These are phyloP conservation scores for Vanessa cardui DNA, from an alignment of 2,888 invertebrate species.

Conservation along the genomic window DNA sequence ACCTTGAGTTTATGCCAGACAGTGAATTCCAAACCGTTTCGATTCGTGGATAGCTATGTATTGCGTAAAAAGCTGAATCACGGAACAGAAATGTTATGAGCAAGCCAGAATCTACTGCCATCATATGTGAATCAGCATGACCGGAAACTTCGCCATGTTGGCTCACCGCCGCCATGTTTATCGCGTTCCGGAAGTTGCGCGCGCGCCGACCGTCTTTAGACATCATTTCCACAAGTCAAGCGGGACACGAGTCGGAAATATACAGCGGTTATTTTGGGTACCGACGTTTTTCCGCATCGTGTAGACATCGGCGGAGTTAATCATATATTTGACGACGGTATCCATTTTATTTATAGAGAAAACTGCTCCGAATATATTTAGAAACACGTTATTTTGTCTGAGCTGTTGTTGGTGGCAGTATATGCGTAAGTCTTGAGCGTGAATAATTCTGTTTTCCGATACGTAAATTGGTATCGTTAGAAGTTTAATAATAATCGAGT, in stretches of 20 bases:
- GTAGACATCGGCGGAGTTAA: slow-evolving; percentile 74
- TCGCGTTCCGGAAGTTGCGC: slow-evolving; percentile 80
- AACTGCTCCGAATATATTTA: slow-evolving; percentile 63
- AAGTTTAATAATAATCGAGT: background rate
- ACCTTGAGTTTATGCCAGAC: slow-evolving; percentile 59
- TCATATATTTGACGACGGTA: slow-evolving; percentile 73
- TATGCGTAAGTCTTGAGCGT: slow-evolving; percentile 33
- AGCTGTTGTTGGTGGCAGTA: slow-evolving; percentile 48
- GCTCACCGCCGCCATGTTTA: slow-evolving; percentile 78
- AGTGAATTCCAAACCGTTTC: slow-evolving; percentile 56
- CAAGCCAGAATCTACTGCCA: slow-evolving; percentile 70
- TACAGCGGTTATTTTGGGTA: slow-evolving; percentile 73
- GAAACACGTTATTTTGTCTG: slow-evolving; percentile 63
- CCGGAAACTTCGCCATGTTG: slow-evolving; percentile 81
- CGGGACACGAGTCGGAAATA: slow-evolving; percentile 77
- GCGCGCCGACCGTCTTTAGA: slow-evolving; percentile 77
- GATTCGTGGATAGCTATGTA: slow-evolving; percentile 65
- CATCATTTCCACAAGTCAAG: slow-evolving; percentile 73
- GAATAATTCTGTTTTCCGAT: slow-evolving; percentile 32
- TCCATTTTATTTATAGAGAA: slow-evolving; percentile 69
- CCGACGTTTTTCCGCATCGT: slow-evolving; percentile 78
- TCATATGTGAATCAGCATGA: slow-evolving; percentile 77
- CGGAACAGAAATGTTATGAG: slow-evolving; percentile 77
- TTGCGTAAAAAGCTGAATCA: slow-evolving; percentile 78
- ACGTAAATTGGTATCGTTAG: slow-evolving; percentile 7